A percentile compares a stretch with the other conserved stretches of the same genome.
These are phyloP conservation scores for Solen grandis DNA, from an alignment of 1,140 invertebrate genomes.

Conservation along the genomic window DNA sequence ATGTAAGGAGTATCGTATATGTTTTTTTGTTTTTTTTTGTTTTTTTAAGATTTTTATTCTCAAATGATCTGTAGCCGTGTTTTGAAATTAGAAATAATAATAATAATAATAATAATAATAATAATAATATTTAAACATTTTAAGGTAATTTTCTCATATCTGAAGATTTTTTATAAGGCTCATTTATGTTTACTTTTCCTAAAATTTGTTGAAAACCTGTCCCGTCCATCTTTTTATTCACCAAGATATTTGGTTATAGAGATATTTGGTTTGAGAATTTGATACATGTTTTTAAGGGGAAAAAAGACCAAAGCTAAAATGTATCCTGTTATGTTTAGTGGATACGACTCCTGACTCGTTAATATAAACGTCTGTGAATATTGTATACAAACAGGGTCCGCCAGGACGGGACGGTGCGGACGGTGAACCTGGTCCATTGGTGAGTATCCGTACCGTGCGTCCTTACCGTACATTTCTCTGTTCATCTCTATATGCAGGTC, in stretches of 20 bases:
- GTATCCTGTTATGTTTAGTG: not conserved
- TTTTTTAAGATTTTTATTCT: not conserved
- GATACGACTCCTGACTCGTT: not conserved
- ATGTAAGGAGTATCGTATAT: not conserved
- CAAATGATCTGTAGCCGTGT: not conserved
- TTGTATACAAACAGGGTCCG: not conserved
- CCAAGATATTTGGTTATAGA: not conserved
- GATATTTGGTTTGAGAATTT: not conserved
- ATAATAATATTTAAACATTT: not conserved
- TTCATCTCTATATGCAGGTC: too few species aligned
- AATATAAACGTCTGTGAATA: not conserved
- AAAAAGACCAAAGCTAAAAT: not conserved
- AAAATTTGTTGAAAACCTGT: too few species aligned
- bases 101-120: not conserved
- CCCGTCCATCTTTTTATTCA: too few species aligned
- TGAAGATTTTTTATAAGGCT: too few species aligned
- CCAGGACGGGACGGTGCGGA: not conserved
- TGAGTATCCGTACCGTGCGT: too few species aligned
- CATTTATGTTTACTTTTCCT: too few species aligned
- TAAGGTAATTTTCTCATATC: too few species aligned
- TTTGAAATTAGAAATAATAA: not conserved
- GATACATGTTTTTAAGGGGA: not conserved
- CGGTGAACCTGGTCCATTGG: not conserved
- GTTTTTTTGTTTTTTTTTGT: not conserved
- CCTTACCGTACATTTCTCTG: too few species aligned